Evolutionary conservation across 64 coral and sea anemone genomes (phyloP).

Genomic region (Stichodactyla mertensii): DNA sequence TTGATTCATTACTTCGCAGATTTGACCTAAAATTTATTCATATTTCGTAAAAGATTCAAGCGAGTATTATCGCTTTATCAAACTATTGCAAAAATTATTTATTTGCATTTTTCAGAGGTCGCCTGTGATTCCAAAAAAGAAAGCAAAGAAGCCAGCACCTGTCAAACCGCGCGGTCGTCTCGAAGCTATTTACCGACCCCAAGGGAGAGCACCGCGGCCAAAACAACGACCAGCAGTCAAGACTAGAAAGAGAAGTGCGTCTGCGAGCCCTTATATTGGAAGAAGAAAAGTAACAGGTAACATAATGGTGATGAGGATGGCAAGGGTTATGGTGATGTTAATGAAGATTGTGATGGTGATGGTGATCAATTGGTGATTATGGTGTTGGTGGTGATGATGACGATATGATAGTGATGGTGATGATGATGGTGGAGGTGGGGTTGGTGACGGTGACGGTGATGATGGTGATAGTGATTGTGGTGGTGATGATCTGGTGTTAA

Average conservation of each 20-base stretch:
- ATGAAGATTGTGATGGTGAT: neutral
- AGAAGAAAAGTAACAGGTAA: constrained; percentile 26
- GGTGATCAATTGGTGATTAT: neutral
- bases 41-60: too few relatives aligned
- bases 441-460: too few relatives aligned
- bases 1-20: too few relatives aligned
- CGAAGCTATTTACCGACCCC: constrained; percentile 51
- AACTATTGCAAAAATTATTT: neutral
- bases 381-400: neutral
- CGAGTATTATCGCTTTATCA: too few relatives aligned
- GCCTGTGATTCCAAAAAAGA: constrained; percentile 61
- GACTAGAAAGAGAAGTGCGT: constrained; percentile 85
- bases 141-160: constrained; percentile 50
- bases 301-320: too few relatives aligned
- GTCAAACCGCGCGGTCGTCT: constrained; percentile 44
- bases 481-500: neutral
- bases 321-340: neutral
- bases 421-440: too few relatives aligned
- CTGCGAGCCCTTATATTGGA: constrained; percentile 72
- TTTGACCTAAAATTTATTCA: too few relatives aligned
- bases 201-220: constrained; percentile 47
- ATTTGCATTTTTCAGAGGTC: constrained; percentile 23
- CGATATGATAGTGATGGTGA: neutral
- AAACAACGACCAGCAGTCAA: constrained; percentile 29
- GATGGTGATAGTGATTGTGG: neutral